Base-by-base conservation (phyloP, 2,888 invertebrate genomes). In the Sarcophaga variegata region DNA sequence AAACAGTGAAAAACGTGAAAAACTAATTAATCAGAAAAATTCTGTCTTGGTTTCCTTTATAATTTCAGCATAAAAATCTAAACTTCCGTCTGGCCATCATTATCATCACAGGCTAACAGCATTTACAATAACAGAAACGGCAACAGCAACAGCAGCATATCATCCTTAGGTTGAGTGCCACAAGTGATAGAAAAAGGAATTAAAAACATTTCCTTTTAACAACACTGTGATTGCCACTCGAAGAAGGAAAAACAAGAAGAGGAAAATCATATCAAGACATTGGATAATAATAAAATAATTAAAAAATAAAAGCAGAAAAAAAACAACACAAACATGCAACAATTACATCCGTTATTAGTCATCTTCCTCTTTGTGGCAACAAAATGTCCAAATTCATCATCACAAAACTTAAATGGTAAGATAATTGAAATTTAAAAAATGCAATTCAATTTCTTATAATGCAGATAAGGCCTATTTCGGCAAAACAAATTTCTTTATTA, bases 361-460 rank as follows among this genome's bases (percentile, higher is more conserved):
- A 88, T 91, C 88, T 90, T 92, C 89, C 89, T 92, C 84, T 90
- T 92, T 90, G 90, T 92, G 90, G 90, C 90, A 77, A 90, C 90
- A 83, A 90, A 91, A 90, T 92, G 91, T 89, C 90, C 90, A 89
- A 90, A 89, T 83, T 90, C 91, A 86, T 88, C 89, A 71, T 90
- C 92, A 89, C 93, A 93, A 88, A 92, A 89, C 88, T 89, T 92
- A 85, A 92, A 93, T 89, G 93, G 93, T 93, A 90, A 91, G 54
- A 62, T 17, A 14, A 22, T 10, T 4, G 12, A 54, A 54, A 54
- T 37, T 37, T 2, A 25, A 54, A 62, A 60, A 11, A 71, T n/a
- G 4, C 0, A 59, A 54, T 37, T 2, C 8, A n/a, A 37, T 27
- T 49, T 25, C 63, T 8, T n/a, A 54, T 47, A 20, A 37, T 37